A percentile compares a stretch with the other conserved stretches of the same genome.
phyloP scores from a whole-genome alignment of 2,888 invertebrate genomes.

The Rotaria socialis region DNA sequence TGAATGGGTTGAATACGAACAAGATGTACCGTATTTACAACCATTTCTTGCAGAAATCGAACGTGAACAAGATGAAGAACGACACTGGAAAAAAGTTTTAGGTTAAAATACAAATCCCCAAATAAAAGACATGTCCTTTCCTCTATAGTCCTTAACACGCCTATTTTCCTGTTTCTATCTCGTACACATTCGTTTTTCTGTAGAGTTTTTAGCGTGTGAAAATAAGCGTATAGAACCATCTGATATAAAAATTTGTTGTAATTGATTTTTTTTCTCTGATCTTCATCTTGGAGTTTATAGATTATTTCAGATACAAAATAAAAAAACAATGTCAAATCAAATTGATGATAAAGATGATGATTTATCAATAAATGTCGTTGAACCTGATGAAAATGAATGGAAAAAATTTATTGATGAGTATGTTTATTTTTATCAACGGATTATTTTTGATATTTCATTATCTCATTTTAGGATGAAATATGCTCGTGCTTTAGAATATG shows the following conservation, averaged over 20 bases:
- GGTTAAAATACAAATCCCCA: background rate
- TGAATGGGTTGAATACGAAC: slow-evolving; percentile 3
- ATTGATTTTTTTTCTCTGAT: background rate
- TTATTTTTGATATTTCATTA: background rate
- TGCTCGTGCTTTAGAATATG: slow-evolving; percentile 30
- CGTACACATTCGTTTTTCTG: background rate
- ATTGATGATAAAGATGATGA: slow-evolving; percentile 25
- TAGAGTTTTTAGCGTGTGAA: background rate
- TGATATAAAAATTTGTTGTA: background rate
- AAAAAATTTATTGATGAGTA: slow-evolving; percentile 29
- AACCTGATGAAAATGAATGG: slow-evolving; percentile 37
- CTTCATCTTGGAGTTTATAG: background rate
- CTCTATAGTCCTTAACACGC: background rate
- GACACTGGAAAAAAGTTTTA: slow-evolving; percentile 34
- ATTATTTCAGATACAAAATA: background rate
- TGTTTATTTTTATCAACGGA: background rate
- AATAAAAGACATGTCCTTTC: background rate
- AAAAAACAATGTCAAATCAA: background rate
- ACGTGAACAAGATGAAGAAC: slow-evolving; percentile 6
- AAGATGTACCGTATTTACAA: slow-evolving; percentile 32
- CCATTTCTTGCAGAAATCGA: slow-evolving; percentile 24
- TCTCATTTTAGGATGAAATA: slow-evolving; percentile 22
- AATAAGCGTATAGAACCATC: slow-evolving; percentile 7
- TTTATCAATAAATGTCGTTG: background rate
- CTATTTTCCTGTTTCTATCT: background rate